Conservation (phyloP, 2,113 vertebrate species). For the Brachypteracias leptosomus region DNA sequence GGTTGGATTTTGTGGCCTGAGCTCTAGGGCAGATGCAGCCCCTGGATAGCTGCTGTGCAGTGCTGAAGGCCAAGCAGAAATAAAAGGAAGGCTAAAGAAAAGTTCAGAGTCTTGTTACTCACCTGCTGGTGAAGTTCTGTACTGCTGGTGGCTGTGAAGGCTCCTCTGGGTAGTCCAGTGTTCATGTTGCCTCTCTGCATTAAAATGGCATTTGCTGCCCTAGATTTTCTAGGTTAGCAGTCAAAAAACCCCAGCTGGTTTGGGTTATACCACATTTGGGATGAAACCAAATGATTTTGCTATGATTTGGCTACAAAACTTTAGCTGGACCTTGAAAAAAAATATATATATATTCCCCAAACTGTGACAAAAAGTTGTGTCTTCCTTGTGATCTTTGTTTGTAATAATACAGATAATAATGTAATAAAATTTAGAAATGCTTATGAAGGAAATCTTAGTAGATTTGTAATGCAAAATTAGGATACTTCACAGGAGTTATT, state of each 20-base stretch:
- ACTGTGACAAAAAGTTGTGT: background rate
- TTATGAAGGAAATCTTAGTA: background rate
- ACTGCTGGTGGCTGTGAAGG: background rate
- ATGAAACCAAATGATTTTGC: background rate
- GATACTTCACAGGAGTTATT: background rate
- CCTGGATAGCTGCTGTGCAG: constrained; percentile 45
- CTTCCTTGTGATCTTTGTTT: background rate
- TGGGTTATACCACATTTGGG: no score
- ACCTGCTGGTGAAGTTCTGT: background rate
- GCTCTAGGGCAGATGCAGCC: background rate
- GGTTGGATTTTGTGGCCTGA: constrained; percentile 24
- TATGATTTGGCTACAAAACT: no score
- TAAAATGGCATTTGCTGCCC: no score
- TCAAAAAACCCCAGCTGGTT: background rate
- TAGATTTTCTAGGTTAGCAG: no score
- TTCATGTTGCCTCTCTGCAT: no score
- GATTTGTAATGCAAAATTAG: background rate
- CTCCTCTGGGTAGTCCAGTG: background rate
- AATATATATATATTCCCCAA: background rate
- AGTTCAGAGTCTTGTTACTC: constrained; percentile 45
- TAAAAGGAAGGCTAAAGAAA: constrained; percentile 67
- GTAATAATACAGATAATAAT: background rate
- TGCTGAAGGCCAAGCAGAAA: constrained; percentile 64
- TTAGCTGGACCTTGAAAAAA: background rate
- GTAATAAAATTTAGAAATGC: background rate